Conservation (phyloP, 2,888 invertebrate species). For the Trichopria drosophilae region DNA sequence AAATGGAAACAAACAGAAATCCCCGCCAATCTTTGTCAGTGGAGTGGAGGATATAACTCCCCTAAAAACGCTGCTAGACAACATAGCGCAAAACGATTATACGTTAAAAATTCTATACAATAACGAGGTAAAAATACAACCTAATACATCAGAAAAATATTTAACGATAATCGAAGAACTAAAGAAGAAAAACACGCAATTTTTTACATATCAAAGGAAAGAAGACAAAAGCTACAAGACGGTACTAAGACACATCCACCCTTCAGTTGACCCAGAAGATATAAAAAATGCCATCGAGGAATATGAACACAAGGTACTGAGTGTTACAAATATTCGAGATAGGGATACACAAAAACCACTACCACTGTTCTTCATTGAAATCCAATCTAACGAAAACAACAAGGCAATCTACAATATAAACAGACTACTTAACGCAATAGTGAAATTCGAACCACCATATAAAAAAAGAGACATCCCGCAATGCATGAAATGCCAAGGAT, state of each 20-base stretch:
- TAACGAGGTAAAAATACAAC: slow-evolving; percentile 2
- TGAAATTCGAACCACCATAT: too few species aligned
- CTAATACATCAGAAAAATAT: background rate
- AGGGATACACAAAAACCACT: background rate
- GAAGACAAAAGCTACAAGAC: background rate
- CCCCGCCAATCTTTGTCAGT: background rate
- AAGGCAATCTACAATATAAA: background rate
- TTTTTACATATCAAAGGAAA: slow-evolving; percentile 3
- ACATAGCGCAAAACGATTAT: background rate
- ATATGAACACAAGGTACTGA: slow-evolving; percentile 5
- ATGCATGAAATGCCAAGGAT: slow-evolving; percentile 1
- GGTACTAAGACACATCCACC: background rate
- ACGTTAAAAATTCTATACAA: background rate
- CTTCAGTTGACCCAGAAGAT: background rate
- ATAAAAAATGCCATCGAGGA: slow-evolving; percentile 5
- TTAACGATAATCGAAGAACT: background rate
- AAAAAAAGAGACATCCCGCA: background rate
- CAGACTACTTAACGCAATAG: background rate
- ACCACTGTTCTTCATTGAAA: background rate
- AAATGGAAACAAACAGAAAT: too few species aligned
- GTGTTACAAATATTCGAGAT: background rate
- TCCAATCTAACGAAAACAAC: background rate
- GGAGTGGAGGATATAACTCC: background rate
- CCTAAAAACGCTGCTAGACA: background rate
- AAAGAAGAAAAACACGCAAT: background rate